Percentiles rank a stretch among this genome's conserved stretches.
Conservation (phyloP, 2,888 invertebrate species). For the Lycocerus yunnanus region DNA sequence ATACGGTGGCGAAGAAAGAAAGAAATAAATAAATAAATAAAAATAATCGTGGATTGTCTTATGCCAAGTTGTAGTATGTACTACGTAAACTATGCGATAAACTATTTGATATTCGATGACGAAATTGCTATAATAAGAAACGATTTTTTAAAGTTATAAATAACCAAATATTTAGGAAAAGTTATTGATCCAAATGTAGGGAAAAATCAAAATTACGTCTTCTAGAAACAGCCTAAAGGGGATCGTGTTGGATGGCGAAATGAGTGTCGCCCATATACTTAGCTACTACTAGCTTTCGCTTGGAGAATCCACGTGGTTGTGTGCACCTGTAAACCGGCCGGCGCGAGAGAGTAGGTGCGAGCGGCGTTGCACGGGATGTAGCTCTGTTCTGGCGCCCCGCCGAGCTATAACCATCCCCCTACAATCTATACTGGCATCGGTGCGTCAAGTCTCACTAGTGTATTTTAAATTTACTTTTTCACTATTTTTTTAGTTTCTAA, state of each 20-base stretch:
- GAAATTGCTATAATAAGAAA: neutral
- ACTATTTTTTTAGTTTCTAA: neutral
- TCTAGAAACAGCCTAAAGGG: neutral
- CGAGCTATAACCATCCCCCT: slow-evolving; percentile 56
- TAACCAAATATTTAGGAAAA: neutral
- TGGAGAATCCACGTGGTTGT: slow-evolving; percentile 59
- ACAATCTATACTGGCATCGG: slow-evolving; percentile 51
- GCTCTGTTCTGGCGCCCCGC: slow-evolving; percentile 51
- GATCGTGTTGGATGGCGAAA: neutral
- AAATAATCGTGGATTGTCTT: neutral
- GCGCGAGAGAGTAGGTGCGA: slow-evolving; percentile 48
- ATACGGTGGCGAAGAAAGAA: neutral
- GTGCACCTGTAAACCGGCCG: slow-evolving; percentile 59
- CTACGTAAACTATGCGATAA: neutral
- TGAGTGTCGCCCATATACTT: slow-evolving; percentile 3
- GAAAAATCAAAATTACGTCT: neutral
- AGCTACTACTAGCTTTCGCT: slow-evolving; percentile 8
- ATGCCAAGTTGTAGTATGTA: neutral
- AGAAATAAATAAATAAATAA: no score
- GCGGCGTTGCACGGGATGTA: slow-evolving; percentile 42
- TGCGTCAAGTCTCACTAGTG: slow-evolving; percentile 42
- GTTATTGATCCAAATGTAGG: neutral
- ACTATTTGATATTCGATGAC: slow-evolving; percentile 2
- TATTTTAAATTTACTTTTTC: neutral
- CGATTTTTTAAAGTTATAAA: neutral